These are phyloP conservation scores for Tetropium fuscum DNA, from an alignment of 2,888 invertebrate genomes.

Conservation along the genomic window DNA sequence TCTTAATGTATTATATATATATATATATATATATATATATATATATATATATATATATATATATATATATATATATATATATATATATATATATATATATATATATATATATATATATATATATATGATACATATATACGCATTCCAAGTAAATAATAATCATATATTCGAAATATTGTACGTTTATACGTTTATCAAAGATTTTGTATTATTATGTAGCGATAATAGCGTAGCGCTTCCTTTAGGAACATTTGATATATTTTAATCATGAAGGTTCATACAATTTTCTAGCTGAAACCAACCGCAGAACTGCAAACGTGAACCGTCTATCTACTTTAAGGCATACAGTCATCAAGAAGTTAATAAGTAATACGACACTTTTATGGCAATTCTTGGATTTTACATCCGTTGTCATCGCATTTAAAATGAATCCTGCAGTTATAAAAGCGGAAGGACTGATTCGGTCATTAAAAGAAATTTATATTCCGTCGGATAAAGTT, in stretches of 20 bases:
- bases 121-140: not conserved
- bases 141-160: not conserved
- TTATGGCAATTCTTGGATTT: slow-evolving; percentile 17
- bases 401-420: slow-evolving; percentile 16
- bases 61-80: too few species aligned
- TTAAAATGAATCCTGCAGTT: slow-evolving; percentile 7
- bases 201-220: too few species aligned
- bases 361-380: slow-evolving; percentile 19
- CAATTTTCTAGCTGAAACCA: not conserved
- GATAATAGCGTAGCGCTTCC: too few species aligned
- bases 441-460: slow-evolving; percentile 9
- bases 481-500: slow-evolving; percentile 10
- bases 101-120: too few species aligned
- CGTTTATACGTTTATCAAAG: too few species aligned
- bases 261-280: slow-evolving; percentile 8
- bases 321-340: slow-evolving; percentile 10
- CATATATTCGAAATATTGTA: too few species aligned
- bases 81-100: too few species aligned
- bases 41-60: too few species aligned
- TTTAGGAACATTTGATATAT: not conserved
- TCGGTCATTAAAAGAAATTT: slow-evolving; percentile 11
- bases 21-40: too few species aligned
- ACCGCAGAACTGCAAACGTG: slow-evolving; percentile 3
- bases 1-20: too few species aligned
- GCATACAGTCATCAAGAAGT: not conserved